A percentile compares a stretch with the other conserved stretches of the same genome.
These are phyloP conservation scores for Acholoe squamosa DNA, from an alignment of 2,888 invertebrate genomes.

Conservation along the genomic window DNA sequence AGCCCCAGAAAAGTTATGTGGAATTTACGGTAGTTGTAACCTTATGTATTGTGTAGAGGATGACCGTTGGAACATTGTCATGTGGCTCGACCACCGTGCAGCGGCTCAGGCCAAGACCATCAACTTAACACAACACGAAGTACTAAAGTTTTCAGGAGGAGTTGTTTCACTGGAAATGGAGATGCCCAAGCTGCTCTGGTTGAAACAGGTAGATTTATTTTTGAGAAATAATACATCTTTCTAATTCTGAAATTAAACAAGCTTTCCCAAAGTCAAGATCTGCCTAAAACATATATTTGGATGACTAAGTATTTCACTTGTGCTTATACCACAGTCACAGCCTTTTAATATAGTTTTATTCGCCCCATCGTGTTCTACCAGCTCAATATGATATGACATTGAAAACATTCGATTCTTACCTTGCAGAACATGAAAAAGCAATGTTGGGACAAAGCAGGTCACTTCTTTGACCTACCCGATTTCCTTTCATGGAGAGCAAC, in stretches of 20 bases:
- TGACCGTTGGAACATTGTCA: constrained; percentile 84
- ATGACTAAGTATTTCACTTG: too few species aligned
- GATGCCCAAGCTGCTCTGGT: constrained; percentile 96
- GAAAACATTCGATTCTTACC: neutral
- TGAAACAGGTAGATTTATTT: constrained; percentile 86
- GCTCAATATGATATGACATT: too few species aligned
- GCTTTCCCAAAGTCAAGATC: too few species aligned
- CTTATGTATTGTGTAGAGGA: constrained; percentile 84
- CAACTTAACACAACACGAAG: constrained; percentile 89
- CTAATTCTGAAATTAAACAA: too few species aligned
- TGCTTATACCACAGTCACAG: too few species aligned
- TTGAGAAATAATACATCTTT: too few species aligned
- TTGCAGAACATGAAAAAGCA: constrained; percentile 81
- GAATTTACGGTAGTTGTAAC: too few species aligned
- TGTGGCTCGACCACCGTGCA: constrained; percentile 84
- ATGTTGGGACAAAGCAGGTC: constrained; percentile 88
- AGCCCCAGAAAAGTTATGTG: too few species aligned
- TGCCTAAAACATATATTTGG: neutral
- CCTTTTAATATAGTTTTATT: too few species aligned
- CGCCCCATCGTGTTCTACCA: too few species aligned
- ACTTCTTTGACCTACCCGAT: constrained; percentile 96
- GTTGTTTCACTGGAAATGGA: constrained; percentile 98
- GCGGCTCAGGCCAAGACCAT: constrained; percentile 91
- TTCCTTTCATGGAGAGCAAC: constrained; percentile 97
- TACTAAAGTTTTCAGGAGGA: constrained; percentile 94